Conservation (phyloP, 1,140 invertebrate species). For the Zaprionus vittiger region DNA sequence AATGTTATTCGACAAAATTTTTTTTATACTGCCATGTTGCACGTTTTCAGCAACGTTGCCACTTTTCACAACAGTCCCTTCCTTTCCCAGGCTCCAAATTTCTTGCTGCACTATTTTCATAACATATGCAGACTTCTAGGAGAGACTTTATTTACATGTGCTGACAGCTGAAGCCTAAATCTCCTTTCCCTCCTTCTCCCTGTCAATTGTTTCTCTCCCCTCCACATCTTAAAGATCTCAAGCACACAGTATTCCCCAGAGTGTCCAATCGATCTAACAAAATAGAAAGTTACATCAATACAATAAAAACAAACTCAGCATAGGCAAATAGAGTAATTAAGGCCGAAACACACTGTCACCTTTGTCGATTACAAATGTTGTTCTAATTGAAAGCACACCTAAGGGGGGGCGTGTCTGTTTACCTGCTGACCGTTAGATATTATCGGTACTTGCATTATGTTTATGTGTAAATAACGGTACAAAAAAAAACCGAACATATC, state of each 20-base stretch:
- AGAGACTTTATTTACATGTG: background rate
- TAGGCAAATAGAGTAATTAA: slow-evolving; percentile 47
- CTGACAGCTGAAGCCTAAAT: too few relatives aligned
- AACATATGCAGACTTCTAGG: too few relatives aligned
- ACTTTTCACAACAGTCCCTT: background rate
- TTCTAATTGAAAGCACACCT: slow-evolving; percentile 32
- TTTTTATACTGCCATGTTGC: background rate
- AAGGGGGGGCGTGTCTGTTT: slow-evolving; percentile 28
- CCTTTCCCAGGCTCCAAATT: too few relatives aligned
- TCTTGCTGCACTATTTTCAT: rapidly evolving
- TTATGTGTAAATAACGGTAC: slow-evolving; percentile 43
- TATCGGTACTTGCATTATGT: slow-evolving; percentile 12
- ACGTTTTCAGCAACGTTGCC: background rate
- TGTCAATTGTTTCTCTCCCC: background rate
- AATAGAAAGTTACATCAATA: slow-evolving; percentile 47
- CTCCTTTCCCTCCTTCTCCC: background rate
- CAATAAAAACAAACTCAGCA: background rate
- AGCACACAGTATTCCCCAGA: background rate
- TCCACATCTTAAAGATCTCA: too few relatives aligned
- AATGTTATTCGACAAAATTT: too few relatives aligned
- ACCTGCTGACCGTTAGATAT: slow-evolving; percentile 45
- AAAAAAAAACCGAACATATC: slow-evolving; percentile 28
- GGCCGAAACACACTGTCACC: slow-evolving; percentile 39
- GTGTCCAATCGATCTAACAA: slow-evolving; percentile 42
- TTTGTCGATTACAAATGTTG: background rate